Base-by-base conservation (phyloP, 2,888 invertebrate species). In the Drosophila greeni region DNA sequence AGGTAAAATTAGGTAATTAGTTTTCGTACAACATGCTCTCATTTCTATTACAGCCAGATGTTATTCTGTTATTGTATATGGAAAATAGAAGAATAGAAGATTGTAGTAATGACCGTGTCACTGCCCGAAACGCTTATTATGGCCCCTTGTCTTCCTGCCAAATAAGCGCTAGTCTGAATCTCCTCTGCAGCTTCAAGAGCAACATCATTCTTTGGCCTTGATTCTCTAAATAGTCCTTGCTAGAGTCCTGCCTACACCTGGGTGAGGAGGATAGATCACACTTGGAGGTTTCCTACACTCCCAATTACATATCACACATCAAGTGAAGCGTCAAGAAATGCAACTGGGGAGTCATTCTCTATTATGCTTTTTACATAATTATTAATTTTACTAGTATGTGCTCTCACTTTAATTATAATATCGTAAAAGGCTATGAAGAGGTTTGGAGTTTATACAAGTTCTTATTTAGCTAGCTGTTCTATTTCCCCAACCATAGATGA, bases 51-150 rank as follows among this genome's bases (percentile, higher is more conserved):
- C 24, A 43, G 43, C 43, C 43, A 43, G 26, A 26, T 26, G 29
- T 29, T 29, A 29, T 43, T 45, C 18, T 45, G 8, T 45, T 45
- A 47, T 47, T 14, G 45, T 47, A 47, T 47, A 47, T 47, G 45
- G 45, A 48, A 20, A 48, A 20, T 45, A 31, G 36, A 20, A 20
- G 20, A 18, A 24, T 3, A 20, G 20, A 18, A 24, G 20, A 56
- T 37, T 49, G 45, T 49, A 39, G 39, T 34, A 26, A 57, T 23
- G 49, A 52, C 45, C 45, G 45, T 47, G 45, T 47, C 45, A 47
- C 45, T 47, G 45, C 45, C 45, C 45, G 45, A 47, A 47, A 47
- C 45, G 45, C 45, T 47, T 47, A 47, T 47, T 47, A 47, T 47
- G 45, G 45, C 45, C 45, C 45, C 45, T 47, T 47, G 45, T 47